Evolutionary conservation across 2,113 vertebrate species (phyloP), one percentile per base, ranked within the genome.

Genomic region (Percopsis transmontana): DNA sequence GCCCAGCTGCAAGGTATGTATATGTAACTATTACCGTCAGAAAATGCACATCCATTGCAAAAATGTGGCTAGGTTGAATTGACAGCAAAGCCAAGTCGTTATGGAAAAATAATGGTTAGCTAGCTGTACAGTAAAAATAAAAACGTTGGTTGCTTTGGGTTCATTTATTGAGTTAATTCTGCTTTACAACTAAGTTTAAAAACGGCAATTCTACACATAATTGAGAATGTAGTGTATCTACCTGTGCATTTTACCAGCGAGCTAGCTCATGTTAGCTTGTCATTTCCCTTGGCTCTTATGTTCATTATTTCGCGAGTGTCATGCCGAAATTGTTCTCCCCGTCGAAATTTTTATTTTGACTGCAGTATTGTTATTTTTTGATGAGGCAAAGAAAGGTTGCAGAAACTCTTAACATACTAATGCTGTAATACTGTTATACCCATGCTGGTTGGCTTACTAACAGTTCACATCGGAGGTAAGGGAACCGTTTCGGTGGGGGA

Each of bases 1-100:
- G 94, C 94, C 68, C 95, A 95, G 83, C 92, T 94, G 77, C 93
- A 93, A 95, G 95, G 94, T 97, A 76, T 81, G 93, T 70, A 1
- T 18, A 10, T 41, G 21, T 72, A 65, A 64, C 58, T 57, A 57
- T 40, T 33, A 27, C 38, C n/a, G n/a, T 47, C 33, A 23, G 15
- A 27, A 47, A 70, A 21, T 33, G 33, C n/a, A 65, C 48, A 21
- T 64, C 42, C 38, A 40, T 53, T 75, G 67, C 41, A 72, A 45
- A 72, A 82, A 87, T 76, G 86, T 81, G 82, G 83, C 84, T 67
- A 21, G 53, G 19, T 42, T 57, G 61, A 60, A 55, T 65, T 73
- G 76, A 66, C 58, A 73, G 58, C 62, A 45, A 70, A 59, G 76
- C 75, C 77, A 52, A 60, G 27, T 59, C 66, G 51, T 1, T n/a